These are phyloP conservation scores for Pipa parva DNA, from an alignment of 2,113 vertebrate species.

Conservation along the genomic window DNA sequence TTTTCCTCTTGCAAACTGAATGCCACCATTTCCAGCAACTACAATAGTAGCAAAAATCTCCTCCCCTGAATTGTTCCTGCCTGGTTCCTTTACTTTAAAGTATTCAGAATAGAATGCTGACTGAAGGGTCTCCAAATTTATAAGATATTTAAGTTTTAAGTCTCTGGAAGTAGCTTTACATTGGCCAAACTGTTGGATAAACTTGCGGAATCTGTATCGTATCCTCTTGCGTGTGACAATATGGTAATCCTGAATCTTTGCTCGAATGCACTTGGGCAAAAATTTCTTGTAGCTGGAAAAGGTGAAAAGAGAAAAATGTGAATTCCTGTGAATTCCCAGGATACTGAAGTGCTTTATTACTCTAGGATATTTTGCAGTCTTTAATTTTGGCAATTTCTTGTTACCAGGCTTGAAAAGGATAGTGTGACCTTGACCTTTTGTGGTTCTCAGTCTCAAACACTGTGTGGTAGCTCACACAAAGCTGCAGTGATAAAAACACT, in stretches of 20 bases:
- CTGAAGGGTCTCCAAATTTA: slow-evolving; percentile 89
- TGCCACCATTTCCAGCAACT: slow-evolving; percentile 85
- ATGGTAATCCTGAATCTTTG: slow-evolving; percentile 88
- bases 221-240: slow-evolving; percentile 92
- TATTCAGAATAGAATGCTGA: slow-evolving; percentile 82
- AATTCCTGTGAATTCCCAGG: too few relatives aligned
- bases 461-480: too few relatives aligned
- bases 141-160: slow-evolving; percentile 93
- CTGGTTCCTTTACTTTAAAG: slow-evolving; percentile 82
- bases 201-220: slow-evolving; percentile 86
- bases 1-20: slow-evolving; percentile 79
- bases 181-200: slow-evolving; percentile 88
- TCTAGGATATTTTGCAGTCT: too few relatives aligned
- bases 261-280: slow-evolving; percentile 79
- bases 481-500: too few relatives aligned
- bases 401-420: too few relatives aligned
- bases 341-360: too few relatives aligned
- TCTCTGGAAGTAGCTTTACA: slow-evolving; percentile 85
- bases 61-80: slow-evolving; percentile 62
- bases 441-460: too few relatives aligned
- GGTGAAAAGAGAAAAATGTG: slow-evolving; percentile 39
- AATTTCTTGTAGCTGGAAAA: slow-evolving; percentile 87
- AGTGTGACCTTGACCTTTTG: too few relatives aligned
- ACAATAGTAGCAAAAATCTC: slow-evolving; percentile 78
- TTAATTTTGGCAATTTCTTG: too few relatives aligned